These are phyloP conservation scores for Drosophila ananassae DNA, from an alignment of 1,140 invertebrate genomes.

Conservation along the genomic window DNA sequence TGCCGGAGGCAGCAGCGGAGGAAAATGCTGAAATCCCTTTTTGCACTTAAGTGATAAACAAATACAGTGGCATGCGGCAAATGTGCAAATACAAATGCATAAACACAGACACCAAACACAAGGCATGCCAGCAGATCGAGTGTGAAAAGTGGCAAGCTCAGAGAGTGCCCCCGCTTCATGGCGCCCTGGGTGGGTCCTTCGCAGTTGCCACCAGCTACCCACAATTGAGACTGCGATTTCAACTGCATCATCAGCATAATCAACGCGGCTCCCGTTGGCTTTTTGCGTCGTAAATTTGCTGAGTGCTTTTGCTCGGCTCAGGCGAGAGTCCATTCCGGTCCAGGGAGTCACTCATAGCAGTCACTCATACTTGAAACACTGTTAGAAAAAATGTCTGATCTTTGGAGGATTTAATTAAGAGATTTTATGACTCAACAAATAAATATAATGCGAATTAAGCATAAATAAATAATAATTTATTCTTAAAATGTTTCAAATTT, in stretches of 20 bases:
- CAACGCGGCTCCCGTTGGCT: conserved; percentile 77
- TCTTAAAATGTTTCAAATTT: not conserved
- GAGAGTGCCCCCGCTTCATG: conserved; percentile 10
- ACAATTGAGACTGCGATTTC: conserved; percentile 40
- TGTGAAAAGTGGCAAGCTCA: conserved; percentile 78
- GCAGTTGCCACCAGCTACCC: conserved; percentile 10
- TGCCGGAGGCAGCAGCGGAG: conserved; percentile 33
- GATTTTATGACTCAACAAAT: not conserved
- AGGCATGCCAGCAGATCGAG: conserved; percentile 63
- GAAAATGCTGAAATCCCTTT: conserved; percentile 72
- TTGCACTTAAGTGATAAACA: conserved; percentile 83
- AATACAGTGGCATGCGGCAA: conserved; percentile 70
- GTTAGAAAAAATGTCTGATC: not conserved
- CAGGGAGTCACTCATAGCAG: conserved; percentile 33
- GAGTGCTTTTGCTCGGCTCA: conserved; percentile 65
- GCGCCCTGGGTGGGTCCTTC: not conserved
- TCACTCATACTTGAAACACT: conserved; percentile 33
- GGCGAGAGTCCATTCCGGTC: conserved; percentile 11
- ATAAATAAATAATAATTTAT: not conserved
- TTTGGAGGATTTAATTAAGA: not conserved
- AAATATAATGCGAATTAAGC: not conserved
- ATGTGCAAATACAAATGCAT: conserved; percentile 60
- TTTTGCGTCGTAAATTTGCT: conserved; percentile 80
- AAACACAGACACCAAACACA: conserved; percentile 36
- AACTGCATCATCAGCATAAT: conserved; percentile 81